phyloP scores from a whole-genome alignment of 2,888 invertebrate genomes.

The Pycnomerus fuliginosus region DNA sequence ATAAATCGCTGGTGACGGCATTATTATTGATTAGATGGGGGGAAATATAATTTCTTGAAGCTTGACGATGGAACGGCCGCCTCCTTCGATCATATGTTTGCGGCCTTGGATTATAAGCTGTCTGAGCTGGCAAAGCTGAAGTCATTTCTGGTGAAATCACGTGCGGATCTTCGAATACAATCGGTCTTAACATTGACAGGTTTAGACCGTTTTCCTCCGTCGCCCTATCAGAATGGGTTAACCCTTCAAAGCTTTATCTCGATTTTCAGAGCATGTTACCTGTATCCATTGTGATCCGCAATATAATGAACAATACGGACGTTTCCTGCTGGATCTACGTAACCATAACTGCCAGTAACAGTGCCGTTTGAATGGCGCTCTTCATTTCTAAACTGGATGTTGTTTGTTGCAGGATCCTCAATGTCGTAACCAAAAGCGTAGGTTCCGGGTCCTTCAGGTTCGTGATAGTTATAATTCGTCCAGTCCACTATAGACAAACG shows the following conservation, averaged over 20 bases:
- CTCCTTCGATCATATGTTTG: background rate
- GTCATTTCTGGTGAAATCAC: background rate
- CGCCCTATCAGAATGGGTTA: slow-evolving; percentile 4
- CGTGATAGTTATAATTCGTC: slow-evolving; percentile 48
- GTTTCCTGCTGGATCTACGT: slow-evolving; percentile 63
- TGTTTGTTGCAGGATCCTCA: slow-evolving; percentile 63
- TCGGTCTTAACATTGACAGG: slow-evolving; percentile 14
- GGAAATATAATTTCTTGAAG: background rate
- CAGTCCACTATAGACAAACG: slow-evolving; percentile 46
- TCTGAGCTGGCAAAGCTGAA: slow-evolving; percentile 1
- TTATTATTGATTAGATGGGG: no score
- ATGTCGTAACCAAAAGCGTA: slow-evolving; percentile 75
- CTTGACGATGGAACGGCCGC: slow-evolving; percentile 2
- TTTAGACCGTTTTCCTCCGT: slow-evolving; percentile 8
- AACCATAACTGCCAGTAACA: slow-evolving; percentile 71
- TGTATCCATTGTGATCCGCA: slow-evolving; percentile 67
- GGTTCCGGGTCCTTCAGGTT: slow-evolving; percentile 60
- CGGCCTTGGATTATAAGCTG: background rate
- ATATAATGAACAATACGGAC: slow-evolving; percentile 63
- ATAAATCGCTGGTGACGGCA: background rate
- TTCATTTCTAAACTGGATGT: slow-evolving; percentile 71
- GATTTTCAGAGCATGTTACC: slow-evolving; percentile 49
- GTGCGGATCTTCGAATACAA: background rate
- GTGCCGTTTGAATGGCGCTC: slow-evolving; percentile 70
- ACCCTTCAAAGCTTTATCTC: background rate